These are phyloP conservation scores for Drosophila tristis DNA, from an alignment of 1,140 invertebrate species.

Conservation along the genomic window DNA sequence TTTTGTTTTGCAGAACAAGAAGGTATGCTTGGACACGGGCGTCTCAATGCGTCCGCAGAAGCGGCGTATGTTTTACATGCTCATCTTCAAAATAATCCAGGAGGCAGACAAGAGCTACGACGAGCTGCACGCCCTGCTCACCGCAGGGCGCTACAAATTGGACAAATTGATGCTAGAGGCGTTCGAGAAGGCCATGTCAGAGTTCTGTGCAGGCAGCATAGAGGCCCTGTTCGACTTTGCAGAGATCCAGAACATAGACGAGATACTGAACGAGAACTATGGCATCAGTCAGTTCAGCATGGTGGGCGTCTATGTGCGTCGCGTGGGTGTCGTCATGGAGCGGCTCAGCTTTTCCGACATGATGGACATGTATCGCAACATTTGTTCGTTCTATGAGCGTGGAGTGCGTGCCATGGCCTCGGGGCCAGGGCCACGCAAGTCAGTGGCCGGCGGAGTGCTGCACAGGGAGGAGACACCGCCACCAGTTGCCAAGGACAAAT, in stretches of 20 bases:
- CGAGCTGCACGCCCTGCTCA: conserved; percentile 86
- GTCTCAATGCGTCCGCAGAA: conserved; percentile 64
- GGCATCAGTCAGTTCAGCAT: conserved; percentile 85
- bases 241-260: conserved; percentile 85
- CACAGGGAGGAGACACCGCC: conserved; percentile 43
- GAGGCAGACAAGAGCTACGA: conserved; percentile 88
- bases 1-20: conserved; percentile 57
- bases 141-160: conserved; percentile 86
- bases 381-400: conserved; percentile 87
- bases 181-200: conserved; percentile 86
- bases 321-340: conserved; percentile 92
- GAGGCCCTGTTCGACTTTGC: conserved; percentile 88
- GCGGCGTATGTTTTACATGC: conserved; percentile 86
- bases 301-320: conserved; percentile 90
- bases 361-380: conserved; percentile 88
- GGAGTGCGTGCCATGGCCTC: conserved; percentile 62
- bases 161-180: conserved; percentile 84
- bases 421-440: conserved; percentile 57
- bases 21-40: conserved; percentile 58
- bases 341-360: conserved; percentile 93
- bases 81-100: conserved; percentile 87
- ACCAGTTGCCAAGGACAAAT: neutral
- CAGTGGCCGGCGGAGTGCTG: conserved; percentile 53
- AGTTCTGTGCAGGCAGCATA: conserved; percentile 86
- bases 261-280: conserved; percentile 68